Percentiles rank a stretch among this genome's conserved stretches.
These are phyloP conservation scores for Albula goreensis DNA, from an alignment of 2,113 vertebrate species.

Conservation along the genomic window DNA sequence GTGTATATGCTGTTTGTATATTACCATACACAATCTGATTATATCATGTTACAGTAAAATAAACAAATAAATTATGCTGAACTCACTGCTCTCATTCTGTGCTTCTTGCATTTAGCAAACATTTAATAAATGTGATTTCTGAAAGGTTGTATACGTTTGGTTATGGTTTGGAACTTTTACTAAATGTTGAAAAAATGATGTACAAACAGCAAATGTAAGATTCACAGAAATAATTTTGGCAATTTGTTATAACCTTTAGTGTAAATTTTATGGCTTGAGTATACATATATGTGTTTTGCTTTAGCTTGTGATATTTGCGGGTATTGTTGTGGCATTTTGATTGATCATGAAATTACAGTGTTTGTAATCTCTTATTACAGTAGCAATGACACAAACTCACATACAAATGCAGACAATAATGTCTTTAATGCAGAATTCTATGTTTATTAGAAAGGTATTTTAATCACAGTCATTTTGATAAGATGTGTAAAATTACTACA, in stretches of 20 bases:
- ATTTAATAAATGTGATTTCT: not conserved
- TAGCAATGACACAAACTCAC: not conserved
- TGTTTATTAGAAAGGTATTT: constrained; percentile 73
- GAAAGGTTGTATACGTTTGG: too few relatives aligned
- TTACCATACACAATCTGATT: not conserved
- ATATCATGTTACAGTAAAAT: not conserved
- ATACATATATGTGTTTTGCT: too few relatives aligned
- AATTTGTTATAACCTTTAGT: too few relatives aligned
- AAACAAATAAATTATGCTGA: not conserved
- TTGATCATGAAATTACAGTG: too few relatives aligned
- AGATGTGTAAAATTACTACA: constrained; percentile 57
- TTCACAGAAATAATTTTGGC: not conserved
- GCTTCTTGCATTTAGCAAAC: not conserved
- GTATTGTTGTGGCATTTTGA: too few relatives aligned
- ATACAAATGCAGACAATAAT: constrained; percentile 19
- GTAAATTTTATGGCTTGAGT: too few relatives aligned
- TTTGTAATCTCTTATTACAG: too few relatives aligned
- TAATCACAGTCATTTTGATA: constrained; percentile 50
- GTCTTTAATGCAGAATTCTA: constrained; percentile 69
- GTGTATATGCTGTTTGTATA: constrained; percentile 46
- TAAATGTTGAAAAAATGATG: not conserved
- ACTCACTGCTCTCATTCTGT: not conserved
- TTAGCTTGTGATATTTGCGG: too few relatives aligned
- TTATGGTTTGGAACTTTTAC: too few relatives aligned
- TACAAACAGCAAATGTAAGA: not conserved